These are phyloP conservation scores for Rhodeus uyekii DNA, from an alignment of 2,797 vertebrate genomes.

Conservation along the genomic window DNA sequence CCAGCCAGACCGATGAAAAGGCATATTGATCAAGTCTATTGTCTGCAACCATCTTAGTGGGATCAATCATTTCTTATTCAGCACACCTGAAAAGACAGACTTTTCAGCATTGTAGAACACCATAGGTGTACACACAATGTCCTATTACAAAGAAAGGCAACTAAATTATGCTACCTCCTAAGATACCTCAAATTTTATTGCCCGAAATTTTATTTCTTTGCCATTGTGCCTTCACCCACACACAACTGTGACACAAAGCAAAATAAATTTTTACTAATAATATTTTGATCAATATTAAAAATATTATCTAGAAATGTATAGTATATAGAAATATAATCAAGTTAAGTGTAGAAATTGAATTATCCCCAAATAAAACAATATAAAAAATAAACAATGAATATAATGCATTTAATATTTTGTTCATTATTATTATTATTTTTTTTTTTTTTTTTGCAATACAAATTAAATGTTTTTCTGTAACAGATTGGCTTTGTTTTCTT, in stretches of 20 bases:
- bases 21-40: constrained; percentile 48
- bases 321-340: not conserved
- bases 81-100: constrained; percentile 36
- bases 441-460: too few relatives aligned
- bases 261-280: not conserved
- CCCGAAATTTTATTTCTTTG: too few relatives aligned
- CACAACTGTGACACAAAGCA: too few relatives aligned
- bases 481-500: not conserved
- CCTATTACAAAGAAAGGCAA: not conserved
- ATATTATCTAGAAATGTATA: not conserved
- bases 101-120: not conserved
- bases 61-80: constrained; percentile 50
- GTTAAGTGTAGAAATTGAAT: not conserved
- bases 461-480: not conserved
- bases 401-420: not conserved
- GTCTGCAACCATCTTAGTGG: constrained; percentile 34
- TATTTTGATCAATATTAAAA: not conserved
- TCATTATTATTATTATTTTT: not conserved
- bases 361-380: not conserved
- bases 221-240: too few relatives aligned
- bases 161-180: not conserved
- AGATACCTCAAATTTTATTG: too few relatives aligned
- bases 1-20: constrained; percentile 23
- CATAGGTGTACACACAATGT: not conserved
- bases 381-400: not conserved